Base-by-base conservation (phyloP, 2,797 vertebrate species). In the Myoxocephalus aenaeus region DNA sequence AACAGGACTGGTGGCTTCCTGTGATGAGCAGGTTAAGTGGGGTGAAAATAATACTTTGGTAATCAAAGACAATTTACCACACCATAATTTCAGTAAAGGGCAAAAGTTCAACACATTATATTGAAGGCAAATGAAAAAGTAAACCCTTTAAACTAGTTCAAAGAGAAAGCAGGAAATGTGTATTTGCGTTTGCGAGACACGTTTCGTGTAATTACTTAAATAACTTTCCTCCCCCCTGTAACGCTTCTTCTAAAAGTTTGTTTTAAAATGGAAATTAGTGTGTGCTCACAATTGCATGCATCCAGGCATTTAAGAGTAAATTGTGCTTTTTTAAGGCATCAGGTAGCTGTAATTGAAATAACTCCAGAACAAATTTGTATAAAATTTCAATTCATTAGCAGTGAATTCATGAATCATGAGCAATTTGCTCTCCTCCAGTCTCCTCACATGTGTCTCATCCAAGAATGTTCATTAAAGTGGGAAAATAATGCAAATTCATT, bases 1-100 rank as follows among this genome's bases (percentile, higher is more conserved):
- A 70, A 38, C 58, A 73, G 79, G 71, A 69, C 73, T 76, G 36
- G 82, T 76, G 36, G 82, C 73, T 79, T 84, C 67, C 65, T 76
- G 66, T 90, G 86, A 90, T 89, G 88, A 90, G 70, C 73, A 81
- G 90, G 87, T 92, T 93, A 94, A 93, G 87, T 90, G 90, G 86
- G 89, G 89, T 92, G 89, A 93, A 92, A 93, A 90, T 90, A 92
- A 92, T 92, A 90, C 89, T 90, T 92, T 87, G 68, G 82, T 92
- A 92, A 92, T 92, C 90, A 93, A 85, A 91, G 85, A 86, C 87
- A 91, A 92, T 92, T 92, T 92, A 89, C 73, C 74, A 86, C 82
- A 82, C 84, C 78, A 78, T 89, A 85, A 89, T 91, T 93, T 90
- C 80, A 83, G 79, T n/a, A n/a, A 69, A 79, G 86, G 79, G 84